Base-by-base conservation (phyloP, 2,888 invertebrate genomes). In the Parascotia fuliginaria region DNA sequence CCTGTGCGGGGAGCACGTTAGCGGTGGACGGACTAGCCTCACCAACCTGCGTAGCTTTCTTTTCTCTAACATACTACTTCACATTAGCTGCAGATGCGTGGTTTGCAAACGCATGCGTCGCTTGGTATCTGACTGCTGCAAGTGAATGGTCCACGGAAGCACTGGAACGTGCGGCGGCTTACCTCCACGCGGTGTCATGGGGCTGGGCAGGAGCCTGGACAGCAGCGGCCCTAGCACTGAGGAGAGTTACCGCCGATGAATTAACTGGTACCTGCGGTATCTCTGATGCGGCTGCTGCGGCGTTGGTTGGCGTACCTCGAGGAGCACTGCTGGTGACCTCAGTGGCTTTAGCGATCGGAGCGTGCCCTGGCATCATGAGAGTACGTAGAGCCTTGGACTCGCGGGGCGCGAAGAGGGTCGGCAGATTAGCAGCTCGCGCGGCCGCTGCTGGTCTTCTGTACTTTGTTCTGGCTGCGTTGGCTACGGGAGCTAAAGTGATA, bases 91-190 rank as follows among this genome's bases (percentile, higher is more conserved):
- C 96, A 51, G 95, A 95, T 71, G 94, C 96, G 53, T 97, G 98
- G 97, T 97, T 98, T 95, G 94, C 97, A 1, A 95, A 97, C 67
- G 94, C 98, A 42, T 96, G 97, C 55, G 94, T 97, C 39, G 97
- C 97, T 47, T 98, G 98, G 96, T 96, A 97, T 77, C 93, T 98
- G 39, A 96, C 97, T 3, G 97, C 98, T 0, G 96, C 97, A 34
- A 96, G 97, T 79, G 97, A 98, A 79, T 98, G 98, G 98, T 97
- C 97, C 16, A 97, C 97, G 49, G 98, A 98, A 85, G 97, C 97
- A 1, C 94, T 98, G 42, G 97, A 97, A 83, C 95, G 96, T 39
- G 95, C 97, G 19, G 96, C 97, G 0, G 95, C 96, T 12, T 95
- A 97, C 72, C 95, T 98, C 61, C 98, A 98, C 85, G 95, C 96